Evolutionary conservation across 2,888 invertebrate genomes (phyloP), one percentile per base, ranked within the genome.

Genomic region (Apamea crenata): DNA sequence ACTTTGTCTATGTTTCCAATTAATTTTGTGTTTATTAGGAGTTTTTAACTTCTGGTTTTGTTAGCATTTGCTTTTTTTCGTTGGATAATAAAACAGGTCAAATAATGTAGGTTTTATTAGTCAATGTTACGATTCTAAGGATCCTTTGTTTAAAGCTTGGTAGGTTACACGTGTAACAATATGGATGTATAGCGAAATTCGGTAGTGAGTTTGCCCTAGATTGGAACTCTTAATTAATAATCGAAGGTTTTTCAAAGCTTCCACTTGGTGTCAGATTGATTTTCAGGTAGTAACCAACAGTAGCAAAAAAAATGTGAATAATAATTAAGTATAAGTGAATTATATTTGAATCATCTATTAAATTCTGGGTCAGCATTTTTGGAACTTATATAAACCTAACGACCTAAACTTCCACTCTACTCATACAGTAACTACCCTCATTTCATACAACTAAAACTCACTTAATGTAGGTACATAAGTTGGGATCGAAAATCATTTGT

Each of bases 1-100:
- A 67, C 74, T 72, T 80, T 59, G 77, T 70, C 65, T 80, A 75
- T 74, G 76, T 29, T 68, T 44, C 67, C 77, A 86, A 78, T 81
- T 81, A 83, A 50, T 77, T 79, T 86, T 63, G 25, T 73, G 74
- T 73, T 70, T 78, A 78, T 70, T 66, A 71, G 72, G 40, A 63
- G n/a, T 76, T 67, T 74, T 82, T 56, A 72, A 36, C n/a, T 77
- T 73, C 44, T 47, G 68, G 44, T 36, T 75, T 59, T 36, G 53
- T 53, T 73, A 14, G n/a, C 21, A 56, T 75, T 73, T 8, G 79
- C 66, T 56, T 7, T 80, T 53, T 74, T 59, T 81, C 47, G 36
- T 18, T 14, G 32, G 21, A 1, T 32, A 36, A 18, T 56, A 36
- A 44, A 73, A n/a, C n/a, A 36, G 40, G 8, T 29, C 2, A 21